Evolutionary conservation across 2,888 invertebrate genomes (phyloP), one percentile per base, ranked within the genome.

Genomic region (Trissoscelio sp.): DNA sequence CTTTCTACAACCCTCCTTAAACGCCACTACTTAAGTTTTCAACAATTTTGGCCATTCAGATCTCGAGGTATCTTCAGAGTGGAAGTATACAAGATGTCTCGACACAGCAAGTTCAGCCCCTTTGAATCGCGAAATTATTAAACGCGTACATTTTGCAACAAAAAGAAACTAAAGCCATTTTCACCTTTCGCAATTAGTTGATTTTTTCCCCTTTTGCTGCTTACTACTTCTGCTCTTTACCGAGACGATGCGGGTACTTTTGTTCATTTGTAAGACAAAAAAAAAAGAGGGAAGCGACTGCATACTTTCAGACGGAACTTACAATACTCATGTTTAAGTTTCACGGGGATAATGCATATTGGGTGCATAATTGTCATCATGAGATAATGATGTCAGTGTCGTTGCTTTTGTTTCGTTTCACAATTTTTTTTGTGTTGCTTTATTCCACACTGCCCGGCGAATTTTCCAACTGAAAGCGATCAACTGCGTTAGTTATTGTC

Each of bases 21-120:
- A 72, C 69, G 77, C 67, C 73, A 72, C 73, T 82, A 62, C 77
- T 79, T 82, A 79, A 79, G 79, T 82, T 82, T 77, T 77, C 77
- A 79, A 82, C 79, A 77, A 79, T 80, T 73, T 77, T 44, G 75
- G 75, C 75, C 75, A 82, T 82, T 79, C 77, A 80, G 77, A 69
- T 67, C 46, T 48, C 74, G 66, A 66, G 67, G 78, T 74, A 82
- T 72, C 74, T 58, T 37, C 42, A 64, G 64, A 64, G 75, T 55
- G 69, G 51, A 44, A 48, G 73, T 69, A 77, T 53, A 79, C 79
- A 73, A 77, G 69, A 64, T 79, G 75, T 82, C 79, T 77, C 72
- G 53, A 79, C 75, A 66, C 66, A 55, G 79, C 39, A 67, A 73
- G 77, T 75, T 67, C 77, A 64, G 67, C 28, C 77, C 73, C 73